Evolutionary conservation across 1,140 invertebrate species (phyloP), one percentile per base, ranked within the genome.

Genomic region (Trichonephila clavata): DNA sequence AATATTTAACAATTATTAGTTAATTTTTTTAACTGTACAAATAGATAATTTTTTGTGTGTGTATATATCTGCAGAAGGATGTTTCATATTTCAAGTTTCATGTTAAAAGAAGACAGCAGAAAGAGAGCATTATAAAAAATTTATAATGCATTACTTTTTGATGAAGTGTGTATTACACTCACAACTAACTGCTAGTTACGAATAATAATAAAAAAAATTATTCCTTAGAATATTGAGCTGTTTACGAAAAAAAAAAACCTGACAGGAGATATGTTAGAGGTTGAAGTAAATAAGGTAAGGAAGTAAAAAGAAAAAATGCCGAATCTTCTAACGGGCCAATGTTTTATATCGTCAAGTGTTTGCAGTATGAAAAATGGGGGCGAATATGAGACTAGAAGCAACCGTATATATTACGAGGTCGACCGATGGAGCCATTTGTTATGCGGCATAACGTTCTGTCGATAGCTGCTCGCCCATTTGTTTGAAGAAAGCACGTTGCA

Each of bases 391-490:
- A n/a, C 71, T 21, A 50, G 68, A 60, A 91, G 59, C 59, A 32
- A 59, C 89, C 59, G 71, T 91, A 91, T 91, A 77, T 83, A 91
- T 91, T 91, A 91, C 80, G 71, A 83, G 89, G 89, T 83, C 89
- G 89, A 57, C 89, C 68, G 27, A 24, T 18, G 32, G 57, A 81
- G 77, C 60, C 89, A 91, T 91, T 91, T 91, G 89, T 91, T 91
- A 91, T 24, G n/a, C 71, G 59, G n/a, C 20, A 57, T 83, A 91
- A 32, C 60, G 50, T 60, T 80, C 57, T 63, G 57, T 71, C 89
- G 57, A 91, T 91, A 83, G 65, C 68, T 88, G 20, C 39, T 18
- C 24, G 32, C 43, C 89, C 59, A 83, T 91, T 91, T 91, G 89
- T 91, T 91, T 91, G 60, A 91, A 32, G 5, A 43, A 14, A 13